Conservation (phyloP, 2,888 invertebrate genomes). For the Allygus modestus region DNA sequence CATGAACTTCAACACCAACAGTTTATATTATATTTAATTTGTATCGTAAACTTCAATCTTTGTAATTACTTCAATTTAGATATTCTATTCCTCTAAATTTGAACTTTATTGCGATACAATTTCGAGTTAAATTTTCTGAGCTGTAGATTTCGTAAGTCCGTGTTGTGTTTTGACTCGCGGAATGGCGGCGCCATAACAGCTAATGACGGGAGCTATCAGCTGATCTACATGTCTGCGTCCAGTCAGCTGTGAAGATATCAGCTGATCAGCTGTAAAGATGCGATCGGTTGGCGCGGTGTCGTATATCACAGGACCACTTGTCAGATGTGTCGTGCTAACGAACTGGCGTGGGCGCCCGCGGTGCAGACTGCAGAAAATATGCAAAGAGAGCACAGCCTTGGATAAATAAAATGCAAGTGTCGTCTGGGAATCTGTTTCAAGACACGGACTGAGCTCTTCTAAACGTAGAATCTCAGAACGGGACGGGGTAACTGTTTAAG, state of each 20-base stretch:
- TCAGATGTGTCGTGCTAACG: not conserved
- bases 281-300: not conserved
- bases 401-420: too few species aligned
- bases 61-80: too few species aligned
- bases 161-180: not conserved
- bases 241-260: constrained; percentile 40
- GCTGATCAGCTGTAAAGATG: constrained; percentile 11
- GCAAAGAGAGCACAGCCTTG: too few species aligned
- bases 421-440: too few species aligned
- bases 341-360: constrained; percentile 14
- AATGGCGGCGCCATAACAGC: not conserved
- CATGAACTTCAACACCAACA: too few species aligned
- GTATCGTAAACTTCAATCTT: too few species aligned
- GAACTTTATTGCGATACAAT: too few species aligned
- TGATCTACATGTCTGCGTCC: constrained; percentile 20
- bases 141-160: not conserved
- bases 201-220: constrained; percentile 22
- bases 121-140: not conserved
- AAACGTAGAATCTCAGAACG: too few species aligned
- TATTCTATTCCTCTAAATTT: too few species aligned
- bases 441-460: too few species aligned
- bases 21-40: too few species aligned
- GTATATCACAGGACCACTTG: constrained; percentile 1
- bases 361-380: not conserved
- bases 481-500: too few species aligned